These are phyloP conservation scores for Darevskia mixta DNA, from an alignment of 2,797 vertebrate species.

Conservation along the genomic window DNA sequence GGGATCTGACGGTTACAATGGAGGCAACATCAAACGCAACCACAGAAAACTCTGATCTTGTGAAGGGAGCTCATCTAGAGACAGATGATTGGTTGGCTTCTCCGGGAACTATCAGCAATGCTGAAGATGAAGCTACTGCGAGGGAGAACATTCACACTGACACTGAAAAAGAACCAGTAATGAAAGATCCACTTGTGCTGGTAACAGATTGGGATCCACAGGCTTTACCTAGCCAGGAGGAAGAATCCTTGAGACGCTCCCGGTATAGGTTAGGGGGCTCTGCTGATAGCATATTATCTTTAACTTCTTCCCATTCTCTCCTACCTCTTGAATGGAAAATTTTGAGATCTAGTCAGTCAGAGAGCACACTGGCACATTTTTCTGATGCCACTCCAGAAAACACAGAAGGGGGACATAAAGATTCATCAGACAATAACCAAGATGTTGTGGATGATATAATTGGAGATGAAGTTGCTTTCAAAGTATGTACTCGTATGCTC, in stretches of 20 bases:
- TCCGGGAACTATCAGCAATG: not conserved
- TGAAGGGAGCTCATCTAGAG: not conserved
- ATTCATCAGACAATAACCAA: not conserved
- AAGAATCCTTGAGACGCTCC: constrained; percentile 4
- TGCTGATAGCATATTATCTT: constrained; percentile 46
- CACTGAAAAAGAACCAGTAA: not conserved
- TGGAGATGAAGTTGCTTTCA: constrained; percentile 52
- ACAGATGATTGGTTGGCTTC: not conserved
- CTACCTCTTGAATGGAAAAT: constrained; percentile 37
- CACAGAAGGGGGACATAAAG: not conserved
- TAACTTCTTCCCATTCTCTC: not conserved
- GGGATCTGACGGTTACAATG: not conserved
- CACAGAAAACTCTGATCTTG: not conserved
- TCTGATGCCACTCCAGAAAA: not conserved
- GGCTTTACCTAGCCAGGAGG: not conserved
- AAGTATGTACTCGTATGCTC: not conserved
- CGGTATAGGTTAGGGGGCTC: constrained; percentile 35
- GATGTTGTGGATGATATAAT: constrained; percentile 54
- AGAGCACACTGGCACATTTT: constrained; percentile 23
- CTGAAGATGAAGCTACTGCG: not conserved
- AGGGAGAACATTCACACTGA: not conserved
- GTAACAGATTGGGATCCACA: not conserved
- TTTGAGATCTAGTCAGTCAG: constrained; percentile 28
- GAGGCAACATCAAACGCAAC: not conserved
- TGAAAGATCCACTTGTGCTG: not conserved